Conservation (phyloP, 2,888 invertebrate species). For the Colletes collaris region DNA sequence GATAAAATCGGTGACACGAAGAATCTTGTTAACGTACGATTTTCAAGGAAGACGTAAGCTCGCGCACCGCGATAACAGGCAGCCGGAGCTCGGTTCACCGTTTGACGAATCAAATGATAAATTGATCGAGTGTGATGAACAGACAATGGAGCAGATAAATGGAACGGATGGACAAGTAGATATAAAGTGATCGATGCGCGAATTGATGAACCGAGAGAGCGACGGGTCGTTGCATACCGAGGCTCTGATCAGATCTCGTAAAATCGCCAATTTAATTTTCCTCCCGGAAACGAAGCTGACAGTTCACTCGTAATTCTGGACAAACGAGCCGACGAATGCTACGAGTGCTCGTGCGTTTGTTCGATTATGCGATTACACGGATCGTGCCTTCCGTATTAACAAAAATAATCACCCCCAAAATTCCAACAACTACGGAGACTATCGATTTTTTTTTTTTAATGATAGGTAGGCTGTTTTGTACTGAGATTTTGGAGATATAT, state of each 20-base stretch:
- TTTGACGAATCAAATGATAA: constrained; percentile 32
- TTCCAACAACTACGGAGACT: too few species aligned
- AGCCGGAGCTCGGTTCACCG: constrained; percentile 6
- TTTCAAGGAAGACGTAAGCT: too few species aligned
- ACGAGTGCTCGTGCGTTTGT: too few species aligned
- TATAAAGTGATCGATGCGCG: constrained; percentile 36
- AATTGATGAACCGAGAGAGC: constrained; percentile 35
- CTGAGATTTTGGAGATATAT: too few species aligned
- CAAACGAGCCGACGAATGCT: too few species aligned
- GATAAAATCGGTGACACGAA: too few species aligned
- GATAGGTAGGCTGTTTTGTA: too few species aligned
- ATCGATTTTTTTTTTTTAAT: too few species aligned
- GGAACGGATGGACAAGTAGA: constrained; percentile 32
- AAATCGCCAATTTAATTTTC: constrained; percentile 23
- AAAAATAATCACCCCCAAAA: too few species aligned
- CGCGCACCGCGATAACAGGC: background rate
- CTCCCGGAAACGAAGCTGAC: background rate
- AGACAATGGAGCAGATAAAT: constrained; percentile 26
- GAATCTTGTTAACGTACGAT: too few species aligned
- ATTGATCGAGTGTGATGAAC: constrained; percentile 37
- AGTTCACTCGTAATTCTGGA: background rate
- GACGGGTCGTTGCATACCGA: constrained; percentile 34
- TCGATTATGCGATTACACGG: too few species aligned
- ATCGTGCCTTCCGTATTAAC: too few species aligned
- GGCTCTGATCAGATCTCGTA: constrained; percentile 15